phyloP scores from a whole-genome alignment of 2,113 vertebrate species.

The Capreolus pygargus region DNA sequence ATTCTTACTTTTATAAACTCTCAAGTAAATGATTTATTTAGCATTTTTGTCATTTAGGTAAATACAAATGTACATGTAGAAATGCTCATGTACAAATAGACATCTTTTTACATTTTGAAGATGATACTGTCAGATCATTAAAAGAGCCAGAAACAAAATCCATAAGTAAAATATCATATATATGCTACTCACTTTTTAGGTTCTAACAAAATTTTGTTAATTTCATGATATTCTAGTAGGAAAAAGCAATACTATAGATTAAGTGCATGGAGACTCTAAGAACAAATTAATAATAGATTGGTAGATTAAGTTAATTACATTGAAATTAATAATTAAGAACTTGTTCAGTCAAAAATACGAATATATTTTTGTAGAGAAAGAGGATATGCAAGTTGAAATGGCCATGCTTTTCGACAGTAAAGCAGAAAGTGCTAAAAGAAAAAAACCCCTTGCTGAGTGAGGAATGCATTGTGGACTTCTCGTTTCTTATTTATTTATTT shows the following conservation, averaged over 20 bases:
- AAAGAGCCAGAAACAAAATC: not conserved
- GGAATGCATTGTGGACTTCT: not conserved
- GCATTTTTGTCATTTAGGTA: not conserved
- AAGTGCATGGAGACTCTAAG: not conserved
- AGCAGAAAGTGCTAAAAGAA: not conserved
- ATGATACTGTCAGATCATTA: not conserved
- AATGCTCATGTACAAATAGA: not conserved
- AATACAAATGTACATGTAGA: not conserved
- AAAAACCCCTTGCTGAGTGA: not conserved
- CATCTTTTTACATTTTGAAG: not conserved
- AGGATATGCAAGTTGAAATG: not conserved
- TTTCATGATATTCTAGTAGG: not conserved
- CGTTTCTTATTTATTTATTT: not conserved
- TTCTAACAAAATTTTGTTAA: slow-evolving; percentile 8
- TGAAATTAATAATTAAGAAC: slow-evolving; percentile 14
- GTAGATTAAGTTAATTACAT: not conserved
- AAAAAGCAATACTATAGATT: not conserved
- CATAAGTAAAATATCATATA: not conserved
- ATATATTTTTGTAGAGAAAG: not conserved
- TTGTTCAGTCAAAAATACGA: slow-evolving; percentile 7
- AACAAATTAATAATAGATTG: slow-evolving; percentile 12
- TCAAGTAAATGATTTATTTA: not conserved
- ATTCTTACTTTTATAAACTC: not conserved
- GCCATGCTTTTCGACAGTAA: not conserved
- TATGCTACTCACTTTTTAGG: not conserved